phyloP scores from a whole-genome alignment of 1,140 invertebrate genomes.

The Vanessa atalanta region DNA sequence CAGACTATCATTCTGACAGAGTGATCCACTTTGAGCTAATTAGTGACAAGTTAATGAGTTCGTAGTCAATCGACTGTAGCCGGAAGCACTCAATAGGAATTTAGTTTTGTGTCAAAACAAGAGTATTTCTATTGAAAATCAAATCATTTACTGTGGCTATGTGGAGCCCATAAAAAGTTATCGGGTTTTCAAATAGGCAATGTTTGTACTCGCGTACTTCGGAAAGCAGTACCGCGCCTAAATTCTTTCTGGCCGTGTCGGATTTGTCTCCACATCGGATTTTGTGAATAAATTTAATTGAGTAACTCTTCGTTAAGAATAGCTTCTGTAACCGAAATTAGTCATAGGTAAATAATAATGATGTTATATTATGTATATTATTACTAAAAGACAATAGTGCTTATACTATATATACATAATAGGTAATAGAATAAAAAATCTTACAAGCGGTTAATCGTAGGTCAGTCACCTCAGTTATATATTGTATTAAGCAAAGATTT shows the following conservation, averaged over 20 bases:
- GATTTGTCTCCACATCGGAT: too few relatives aligned
- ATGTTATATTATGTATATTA: too few relatives aligned
- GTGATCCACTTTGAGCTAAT: conserved; percentile 4
- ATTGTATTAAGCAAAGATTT: background rate
- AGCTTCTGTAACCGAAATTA: too few relatives aligned
- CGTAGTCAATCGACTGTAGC: background rate
- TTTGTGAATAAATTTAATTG: too few relatives aligned
- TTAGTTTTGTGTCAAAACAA: background rate
- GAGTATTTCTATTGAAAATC: background rate
- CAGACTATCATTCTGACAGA: background rate
- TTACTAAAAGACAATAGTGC: background rate
- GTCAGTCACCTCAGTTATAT: background rate
- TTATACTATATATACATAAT: background rate
- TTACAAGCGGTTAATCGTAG: background rate
- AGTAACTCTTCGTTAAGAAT: too few relatives aligned
- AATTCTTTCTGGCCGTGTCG: too few relatives aligned
- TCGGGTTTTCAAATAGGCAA: too few relatives aligned
- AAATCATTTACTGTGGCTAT: too few relatives aligned
- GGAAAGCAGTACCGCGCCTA: too few relatives aligned
- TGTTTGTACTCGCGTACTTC: too few relatives aligned
- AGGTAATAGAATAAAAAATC: background rate
- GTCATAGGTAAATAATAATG: too few relatives aligned
- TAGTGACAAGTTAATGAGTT: conserved; percentile 6
- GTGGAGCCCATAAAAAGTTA: too few relatives aligned
- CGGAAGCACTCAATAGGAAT: background rate